These are phyloP conservation scores for Lycaon pictus DNA, from an alignment of 2,113 vertebrate genomes.

Conservation along the genomic window DNA sequence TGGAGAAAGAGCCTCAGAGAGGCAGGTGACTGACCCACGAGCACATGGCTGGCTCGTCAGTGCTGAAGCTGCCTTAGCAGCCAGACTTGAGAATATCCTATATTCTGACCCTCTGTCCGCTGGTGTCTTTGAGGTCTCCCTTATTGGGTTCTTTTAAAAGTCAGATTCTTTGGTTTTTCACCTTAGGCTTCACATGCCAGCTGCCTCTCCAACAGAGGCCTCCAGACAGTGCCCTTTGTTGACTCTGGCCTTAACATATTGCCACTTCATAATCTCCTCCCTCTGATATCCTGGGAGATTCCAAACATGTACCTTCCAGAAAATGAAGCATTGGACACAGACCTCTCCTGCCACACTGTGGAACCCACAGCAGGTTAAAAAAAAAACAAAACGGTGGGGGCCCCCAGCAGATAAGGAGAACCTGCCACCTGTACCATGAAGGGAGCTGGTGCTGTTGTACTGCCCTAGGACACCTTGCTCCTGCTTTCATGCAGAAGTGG, in stretches of 20 bases:
- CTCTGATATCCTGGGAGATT: not conserved
- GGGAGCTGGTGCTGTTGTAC: not conserved
- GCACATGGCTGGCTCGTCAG: no score
- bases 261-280: not conserved
- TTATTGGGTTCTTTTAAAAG: not conserved
- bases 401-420: not conserved
- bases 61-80: not conserved
- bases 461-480: not conserved
- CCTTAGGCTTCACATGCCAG: not conserved
- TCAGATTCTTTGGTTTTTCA: not conserved
- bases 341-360: not conserved
- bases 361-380: not conserved
- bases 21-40: not conserved
- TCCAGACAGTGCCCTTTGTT: not conserved
- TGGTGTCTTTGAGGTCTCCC: not conserved
- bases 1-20: not conserved
- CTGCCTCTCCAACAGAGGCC: not conserved
- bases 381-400: not conserved
- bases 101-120: not conserved
- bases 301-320: not conserved
- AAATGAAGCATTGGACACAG: not conserved
- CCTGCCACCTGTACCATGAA: not conserved
- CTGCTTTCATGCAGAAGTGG: not conserved
- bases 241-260: not conserved
- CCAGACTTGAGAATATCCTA: not conserved